Base-by-base conservation (phyloP, 2,797 vertebrate species). In the Acestrorhynchus altus region DNA sequence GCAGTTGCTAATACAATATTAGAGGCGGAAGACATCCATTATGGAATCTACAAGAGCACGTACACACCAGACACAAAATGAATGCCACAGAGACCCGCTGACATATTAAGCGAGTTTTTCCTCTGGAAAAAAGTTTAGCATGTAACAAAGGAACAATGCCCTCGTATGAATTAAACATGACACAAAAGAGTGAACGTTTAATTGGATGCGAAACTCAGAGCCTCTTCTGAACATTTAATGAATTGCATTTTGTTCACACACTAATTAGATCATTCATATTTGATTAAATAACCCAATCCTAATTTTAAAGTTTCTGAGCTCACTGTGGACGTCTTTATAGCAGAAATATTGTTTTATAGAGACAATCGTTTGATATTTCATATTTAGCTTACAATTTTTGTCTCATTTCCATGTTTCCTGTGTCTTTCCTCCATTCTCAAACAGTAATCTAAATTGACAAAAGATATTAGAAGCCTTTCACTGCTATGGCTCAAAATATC, bases 231-330 rank as follows among this genome's bases (percentile, higher is more conserved):
- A 85, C 88, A 85, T 90, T 91, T 92, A 93, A 92, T 91, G 85
- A 92, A 92, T 90, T 89, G 85, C 87, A 91, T 91, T 91, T 89
- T 90, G 88, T 91, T 89, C 88, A 88, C 88, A 90, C 80, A 88
- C 88, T 93, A 91, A 93, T 93, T 87, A 90, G 85, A 89, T 73
- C 31, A 54, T 81, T 76, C 51, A 69, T 74, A 70, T 76, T 66
- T 76, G 64, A 78, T 72, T 64, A 63, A 74, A 77, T 47, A 54
- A 31, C 40, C 56, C 13, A 78, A 1, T 26, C 47, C 28, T 47
- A 46, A 56, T 72, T 63, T 77, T 63, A 24, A n/a, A 71, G 40
- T 11, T 42, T 70, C n/a, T n/a, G n/a, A n/a, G n/a, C n/a, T n/a
- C 39, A 65, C 24, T n/a, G 16, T 16, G 11, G 11, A 35, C 18